These are phyloP conservation scores for Bos javanicus DNA, from an alignment of 2,113 vertebrate genomes.

Conservation along the genomic window DNA sequence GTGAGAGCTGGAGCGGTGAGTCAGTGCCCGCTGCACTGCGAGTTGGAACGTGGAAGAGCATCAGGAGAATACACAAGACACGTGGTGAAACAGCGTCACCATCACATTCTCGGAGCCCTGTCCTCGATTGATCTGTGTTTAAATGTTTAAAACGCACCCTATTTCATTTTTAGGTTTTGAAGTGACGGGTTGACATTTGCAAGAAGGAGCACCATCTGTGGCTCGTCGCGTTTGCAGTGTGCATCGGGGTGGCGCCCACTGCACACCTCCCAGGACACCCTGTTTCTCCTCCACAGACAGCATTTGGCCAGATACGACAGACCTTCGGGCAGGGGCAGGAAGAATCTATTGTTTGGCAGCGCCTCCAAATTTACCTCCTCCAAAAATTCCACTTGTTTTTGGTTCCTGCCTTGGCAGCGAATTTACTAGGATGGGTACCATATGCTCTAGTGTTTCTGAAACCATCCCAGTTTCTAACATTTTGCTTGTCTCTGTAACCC, in stretches of 20 bases:
- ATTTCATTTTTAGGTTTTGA: constrained; percentile 27
- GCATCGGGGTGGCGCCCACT: neutral
- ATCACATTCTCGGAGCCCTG: neutral
- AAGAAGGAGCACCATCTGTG: constrained; percentile 17
- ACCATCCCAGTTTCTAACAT: neutral
- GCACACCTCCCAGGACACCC: neutral
- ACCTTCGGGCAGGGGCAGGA: neutral
- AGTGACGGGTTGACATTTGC: constrained; percentile 38
- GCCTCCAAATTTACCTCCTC: neutral
- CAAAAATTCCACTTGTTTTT: neutral
- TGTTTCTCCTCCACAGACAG: neutral
- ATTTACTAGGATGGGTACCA: neutral
- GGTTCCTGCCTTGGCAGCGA: neutral
- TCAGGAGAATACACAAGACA: neutral
- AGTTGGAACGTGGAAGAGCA: neutral
- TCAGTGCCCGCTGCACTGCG: neutral
- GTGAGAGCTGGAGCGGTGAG: neutral
- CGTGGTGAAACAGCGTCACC: neutral
- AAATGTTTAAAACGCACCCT: constrained; percentile 31
- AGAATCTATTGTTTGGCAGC: neutral
- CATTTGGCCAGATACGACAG: neutral
- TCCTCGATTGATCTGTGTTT: neutral
- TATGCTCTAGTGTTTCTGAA: constrained; percentile 39
- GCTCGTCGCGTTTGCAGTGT: neutral
- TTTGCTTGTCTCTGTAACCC: constrained; percentile 1